Evolutionary conservation across 2,113 vertebrate genomes (phyloP).

Genomic region (Arothron firmamentum): DNA sequence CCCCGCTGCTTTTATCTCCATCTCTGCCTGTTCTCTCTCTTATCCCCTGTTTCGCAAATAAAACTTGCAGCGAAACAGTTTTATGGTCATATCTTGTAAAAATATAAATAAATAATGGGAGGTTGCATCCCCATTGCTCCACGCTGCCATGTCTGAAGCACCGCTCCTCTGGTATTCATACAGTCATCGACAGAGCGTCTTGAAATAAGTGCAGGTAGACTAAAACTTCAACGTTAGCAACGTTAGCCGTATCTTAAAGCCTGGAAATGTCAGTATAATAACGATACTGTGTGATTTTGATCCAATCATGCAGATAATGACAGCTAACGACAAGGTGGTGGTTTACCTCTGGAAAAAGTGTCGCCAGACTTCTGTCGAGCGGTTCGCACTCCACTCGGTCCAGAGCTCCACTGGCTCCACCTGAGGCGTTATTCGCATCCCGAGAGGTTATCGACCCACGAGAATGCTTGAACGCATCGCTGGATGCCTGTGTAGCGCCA

Average conservation of each 20-base stretch:
- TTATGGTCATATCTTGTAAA: too few species aligned
- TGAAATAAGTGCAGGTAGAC: too few species aligned
- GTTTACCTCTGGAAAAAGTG: background rate
- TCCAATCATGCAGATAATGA: conserved; percentile 18
- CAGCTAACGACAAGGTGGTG: conserved; percentile 11
- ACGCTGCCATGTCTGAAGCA: too few species aligned
- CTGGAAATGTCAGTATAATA: background rate
- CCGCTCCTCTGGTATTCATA: too few species aligned
- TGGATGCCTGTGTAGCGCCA: conserved; percentile 21
- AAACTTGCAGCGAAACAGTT: background rate
- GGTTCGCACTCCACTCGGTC: conserved; percentile 45
- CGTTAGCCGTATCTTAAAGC: background rate
- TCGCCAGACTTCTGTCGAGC: conserved; percentile 41
- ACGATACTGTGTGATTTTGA: too few species aligned
- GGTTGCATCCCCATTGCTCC: too few species aligned
- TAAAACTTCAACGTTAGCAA: too few species aligned
- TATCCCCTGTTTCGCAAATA: background rate
- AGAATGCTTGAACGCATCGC: conserved; percentile 32
- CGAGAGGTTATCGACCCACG: conserved; percentile 52
- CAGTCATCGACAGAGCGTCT: too few species aligned
- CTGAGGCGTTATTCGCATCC: conserved; percentile 49
- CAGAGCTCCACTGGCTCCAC: conserved; percentile 40
- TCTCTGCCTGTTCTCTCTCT: background rate
- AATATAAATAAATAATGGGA: too few species aligned
- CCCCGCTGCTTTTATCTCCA: background rate